These are phyloP conservation scores for Hirtodrosophila alboralis DNA, from an alignment of 2,888 invertebrate species.

Conservation along the genomic window DNA sequence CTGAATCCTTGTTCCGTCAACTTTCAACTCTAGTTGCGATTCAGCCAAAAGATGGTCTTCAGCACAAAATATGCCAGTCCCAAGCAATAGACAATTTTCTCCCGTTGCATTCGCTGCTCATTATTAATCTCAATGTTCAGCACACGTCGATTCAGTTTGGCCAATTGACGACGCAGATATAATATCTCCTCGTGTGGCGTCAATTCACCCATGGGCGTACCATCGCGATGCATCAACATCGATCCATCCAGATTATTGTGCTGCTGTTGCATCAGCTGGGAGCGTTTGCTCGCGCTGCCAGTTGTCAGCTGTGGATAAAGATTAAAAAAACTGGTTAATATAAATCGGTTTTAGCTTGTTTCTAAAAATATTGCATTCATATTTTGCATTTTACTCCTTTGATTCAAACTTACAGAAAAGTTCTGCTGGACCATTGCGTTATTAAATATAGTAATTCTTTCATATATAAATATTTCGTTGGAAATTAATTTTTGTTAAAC, in stretches of 20 bases:
- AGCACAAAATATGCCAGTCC: slow-evolving; percentile 94
- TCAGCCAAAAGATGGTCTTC: slow-evolving; percentile 93
- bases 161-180: slow-evolving; percentile 93
- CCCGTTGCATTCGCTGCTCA: slow-evolving; percentile 92
- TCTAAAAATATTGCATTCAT: too few relatives aligned
- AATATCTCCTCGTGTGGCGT: slow-evolving; percentile 91
- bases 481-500: background rate
- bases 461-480: slow-evolving; percentile 2
- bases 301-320: slow-evolving; percentile 69
- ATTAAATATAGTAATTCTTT: background rate
- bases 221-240: slow-evolving; percentile 85
- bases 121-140: slow-evolving; percentile 94
- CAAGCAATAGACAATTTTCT: slow-evolving; percentile 92
- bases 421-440: slow-evolving; percentile 45
- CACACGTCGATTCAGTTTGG: slow-evolving; percentile 93
- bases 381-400: background rate
- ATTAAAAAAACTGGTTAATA: background rate
- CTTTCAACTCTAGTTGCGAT: slow-evolving; percentile 85
- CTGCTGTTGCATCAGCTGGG: slow-evolving; percentile 59
- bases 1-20: slow-evolving; percentile 1
- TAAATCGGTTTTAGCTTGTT: too few relatives aligned
- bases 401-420: slow-evolving; percentile 32
- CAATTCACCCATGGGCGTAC: slow-evolving; percentile 89
- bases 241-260: slow-evolving; percentile 77
- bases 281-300: slow-evolving; percentile 80